Conservation (phyloP, 2,888 invertebrate genomes). For the Camptogramma bilineatum region DNA sequence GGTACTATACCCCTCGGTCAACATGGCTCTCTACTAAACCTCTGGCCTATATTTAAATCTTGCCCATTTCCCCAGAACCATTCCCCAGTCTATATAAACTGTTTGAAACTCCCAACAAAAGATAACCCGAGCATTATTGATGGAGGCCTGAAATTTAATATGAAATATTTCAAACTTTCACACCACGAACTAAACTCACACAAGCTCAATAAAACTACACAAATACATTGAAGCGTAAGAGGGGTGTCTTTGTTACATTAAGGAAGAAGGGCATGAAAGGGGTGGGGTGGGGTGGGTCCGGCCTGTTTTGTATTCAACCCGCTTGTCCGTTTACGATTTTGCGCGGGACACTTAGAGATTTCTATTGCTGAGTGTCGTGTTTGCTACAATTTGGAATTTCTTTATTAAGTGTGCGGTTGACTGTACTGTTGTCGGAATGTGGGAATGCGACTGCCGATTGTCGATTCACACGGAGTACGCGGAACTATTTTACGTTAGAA, state of each 20-base stretch:
- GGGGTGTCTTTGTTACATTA: conserved; percentile 85
- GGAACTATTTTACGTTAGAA: conserved; percentile 10
- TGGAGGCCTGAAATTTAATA: conserved; percentile 83
- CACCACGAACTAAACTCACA: conserved; percentile 68
- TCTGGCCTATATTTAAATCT: conserved; percentile 29
- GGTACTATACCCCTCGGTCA: too few relatives aligned
- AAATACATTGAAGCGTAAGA: conserved; percentile 78
- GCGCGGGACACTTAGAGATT: conserved; percentile 81
- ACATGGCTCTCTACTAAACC: conserved; percentile 8
- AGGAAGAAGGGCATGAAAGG: conserved; percentile 81
- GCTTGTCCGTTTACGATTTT: conserved; percentile 81
- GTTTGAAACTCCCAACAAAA: conserved; percentile 59
- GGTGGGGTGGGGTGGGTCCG: conserved; percentile 52
- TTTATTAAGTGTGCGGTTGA: conserved; percentile 68
- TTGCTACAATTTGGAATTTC: conserved; percentile 74
- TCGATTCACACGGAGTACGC: conserved; percentile 20
- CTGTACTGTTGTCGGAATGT: conserved; percentile 41
- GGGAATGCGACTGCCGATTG: conserved; percentile 22
- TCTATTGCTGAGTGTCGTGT: conserved; percentile 69
- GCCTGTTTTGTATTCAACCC: conserved; percentile 81
- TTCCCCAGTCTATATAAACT: conserved; percentile 42
- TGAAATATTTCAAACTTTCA: conserved; percentile 79
- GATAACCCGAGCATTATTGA: conserved; percentile 77
- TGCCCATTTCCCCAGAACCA: conserved; percentile 20
- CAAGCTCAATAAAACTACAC: conserved; percentile 63